Percentiles rank a stretch among this genome's conserved stretches.
phyloP scores from a whole-genome alignment of 2,888 invertebrate species.

The Empis livida region DNA sequence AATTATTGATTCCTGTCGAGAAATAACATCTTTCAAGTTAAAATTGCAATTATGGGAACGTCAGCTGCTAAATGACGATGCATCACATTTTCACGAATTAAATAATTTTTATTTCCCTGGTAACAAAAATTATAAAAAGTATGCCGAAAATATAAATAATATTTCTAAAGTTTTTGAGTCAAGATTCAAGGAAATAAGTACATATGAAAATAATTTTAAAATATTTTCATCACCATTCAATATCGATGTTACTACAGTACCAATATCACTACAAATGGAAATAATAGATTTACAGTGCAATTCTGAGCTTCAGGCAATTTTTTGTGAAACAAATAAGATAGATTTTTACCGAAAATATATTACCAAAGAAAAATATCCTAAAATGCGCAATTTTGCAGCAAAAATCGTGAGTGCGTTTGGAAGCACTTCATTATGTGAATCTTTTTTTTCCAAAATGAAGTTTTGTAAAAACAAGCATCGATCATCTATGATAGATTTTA shows the following conservation, averaged over 20 bases:
- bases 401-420: neutral
- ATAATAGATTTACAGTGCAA: neutral
- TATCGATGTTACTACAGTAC: neutral
- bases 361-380: neutral
- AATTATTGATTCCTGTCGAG: neutral
- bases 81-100: neutral
- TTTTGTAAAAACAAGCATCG: neutral
- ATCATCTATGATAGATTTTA: too few species aligned
- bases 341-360: neutral
- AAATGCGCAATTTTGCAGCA: slow-evolving; percentile 3
- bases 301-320: neutral
- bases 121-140: neutral
- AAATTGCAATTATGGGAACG: neutral
- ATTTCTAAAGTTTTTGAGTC: neutral
- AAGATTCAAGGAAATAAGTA: neutral
- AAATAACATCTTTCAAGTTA: neutral
- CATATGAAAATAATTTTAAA: neutral
- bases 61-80: neutral
- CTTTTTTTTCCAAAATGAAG: neutral
- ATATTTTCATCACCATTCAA: neutral
- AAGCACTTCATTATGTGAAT: neutral
- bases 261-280: neutral
- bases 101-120: neutral
- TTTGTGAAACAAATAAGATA: neutral
- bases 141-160: neutral